A percentile compares a stretch with the other conserved stretches of the same genome.
Conservation (phyloP, 1,140 invertebrate genomes). For the Myzus persicae region DNA sequence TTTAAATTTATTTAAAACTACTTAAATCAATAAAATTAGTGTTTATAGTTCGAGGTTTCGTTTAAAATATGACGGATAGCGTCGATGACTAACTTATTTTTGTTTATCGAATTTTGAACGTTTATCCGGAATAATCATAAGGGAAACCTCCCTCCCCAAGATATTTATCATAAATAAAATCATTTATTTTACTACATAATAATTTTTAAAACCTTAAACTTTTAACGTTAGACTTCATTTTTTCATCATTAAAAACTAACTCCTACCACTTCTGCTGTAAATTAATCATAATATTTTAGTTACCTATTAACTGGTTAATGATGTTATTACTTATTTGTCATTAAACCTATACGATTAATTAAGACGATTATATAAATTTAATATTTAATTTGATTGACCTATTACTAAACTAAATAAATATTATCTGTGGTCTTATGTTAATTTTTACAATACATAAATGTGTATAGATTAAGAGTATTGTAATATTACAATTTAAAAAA, state of each 20-base stretch:
- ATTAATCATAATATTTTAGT: neutral
- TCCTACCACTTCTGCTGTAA: neutral
- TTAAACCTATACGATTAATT: too few relatives aligned
- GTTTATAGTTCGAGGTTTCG: neutral
- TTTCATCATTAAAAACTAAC: neutral
- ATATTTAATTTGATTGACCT: neutral
- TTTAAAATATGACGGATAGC: neutral
- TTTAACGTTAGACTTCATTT: neutral
- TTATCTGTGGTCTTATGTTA: neutral
- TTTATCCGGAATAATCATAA: neutral
- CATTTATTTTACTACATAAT: neutral
- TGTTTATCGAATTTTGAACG: neutral
- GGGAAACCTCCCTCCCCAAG: neutral
- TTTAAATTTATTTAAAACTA: neutral
- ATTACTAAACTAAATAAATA: neutral
- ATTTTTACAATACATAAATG: neutral
- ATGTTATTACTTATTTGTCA: too few relatives aligned
- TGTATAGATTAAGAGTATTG: neutral
- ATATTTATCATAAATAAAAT: neutral
- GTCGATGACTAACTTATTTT: neutral
- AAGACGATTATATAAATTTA: neutral
- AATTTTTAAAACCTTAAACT: neutral
- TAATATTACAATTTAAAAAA: neutral
- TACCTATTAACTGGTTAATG: neutral
- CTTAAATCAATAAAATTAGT: constrained; percentile 9